Percentiles rank a stretch among this genome's conserved stretches.
These are phyloP conservation scores for Toxostoma redivivum DNA, from an alignment of 2,113 vertebrate genomes.

Conservation along the genomic window DNA sequence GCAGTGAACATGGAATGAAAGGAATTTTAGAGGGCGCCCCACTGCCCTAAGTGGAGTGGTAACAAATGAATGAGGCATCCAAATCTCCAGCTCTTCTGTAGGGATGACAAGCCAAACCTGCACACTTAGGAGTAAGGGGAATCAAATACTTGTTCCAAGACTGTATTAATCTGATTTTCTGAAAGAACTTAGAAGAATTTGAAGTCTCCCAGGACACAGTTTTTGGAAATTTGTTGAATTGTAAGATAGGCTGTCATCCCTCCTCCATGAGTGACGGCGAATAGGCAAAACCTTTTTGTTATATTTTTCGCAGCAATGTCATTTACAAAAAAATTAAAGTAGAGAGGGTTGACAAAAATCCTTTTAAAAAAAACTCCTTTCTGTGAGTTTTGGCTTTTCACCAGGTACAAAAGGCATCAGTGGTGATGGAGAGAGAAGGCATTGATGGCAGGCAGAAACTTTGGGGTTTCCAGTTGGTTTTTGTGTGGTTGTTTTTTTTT, in stretches of 20 bases:
- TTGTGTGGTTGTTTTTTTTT: not conserved
- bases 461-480: not conserved
- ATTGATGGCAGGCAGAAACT: not conserved
- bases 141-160: not conserved
- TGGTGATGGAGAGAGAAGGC: not conserved
- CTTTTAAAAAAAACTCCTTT: not conserved
- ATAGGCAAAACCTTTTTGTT: not conserved
- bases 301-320: not conserved
- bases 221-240: not conserved
- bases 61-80: not conserved
- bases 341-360: accelerated
- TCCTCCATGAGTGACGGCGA: not conserved
- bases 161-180: not conserved
- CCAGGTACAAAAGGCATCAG: not conserved
- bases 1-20: not conserved
- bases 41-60: not conserved
- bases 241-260: not conserved
- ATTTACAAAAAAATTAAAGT: not conserved
- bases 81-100: not conserved
- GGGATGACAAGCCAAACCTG: not conserved
- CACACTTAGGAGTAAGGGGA: not conserved
- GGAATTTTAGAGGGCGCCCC: not conserved
- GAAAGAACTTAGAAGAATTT: not conserved
- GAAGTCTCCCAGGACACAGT: not conserved
- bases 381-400: not conserved